Evolutionary conservation across 2,797 vertebrate species (phyloP).

Genomic region (Myripristis murdjan): DNA sequence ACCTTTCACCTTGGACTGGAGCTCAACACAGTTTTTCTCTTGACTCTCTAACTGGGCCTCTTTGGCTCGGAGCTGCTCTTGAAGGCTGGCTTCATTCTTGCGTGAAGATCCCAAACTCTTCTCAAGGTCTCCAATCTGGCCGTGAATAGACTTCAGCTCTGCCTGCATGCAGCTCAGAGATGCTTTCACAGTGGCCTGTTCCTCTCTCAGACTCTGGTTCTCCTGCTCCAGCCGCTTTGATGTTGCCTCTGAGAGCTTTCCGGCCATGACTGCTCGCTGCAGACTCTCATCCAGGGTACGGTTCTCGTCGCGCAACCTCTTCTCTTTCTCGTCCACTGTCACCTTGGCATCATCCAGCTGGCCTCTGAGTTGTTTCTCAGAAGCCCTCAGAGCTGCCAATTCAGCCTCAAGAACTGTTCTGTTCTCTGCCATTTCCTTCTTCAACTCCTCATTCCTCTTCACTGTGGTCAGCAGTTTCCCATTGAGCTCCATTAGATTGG

Average conservation of each 20-base stretch:
- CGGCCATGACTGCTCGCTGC: slow-evolving; percentile 83
- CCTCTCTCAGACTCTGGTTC: slow-evolving; percentile 87
- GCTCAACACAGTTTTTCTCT: slow-evolving; percentile 79
- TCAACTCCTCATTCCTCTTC: slow-evolving; percentile 80
- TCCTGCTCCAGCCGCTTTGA: slow-evolving; percentile 84
- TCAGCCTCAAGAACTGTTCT: slow-evolving; percentile 80
- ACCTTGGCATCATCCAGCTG: slow-evolving; percentile 82
- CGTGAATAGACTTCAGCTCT: slow-evolving; percentile 85
- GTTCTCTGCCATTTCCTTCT: slow-evolving; percentile 78
- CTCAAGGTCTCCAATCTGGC: slow-evolving; percentile 85
- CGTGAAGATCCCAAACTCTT: slow-evolving; percentile 81
- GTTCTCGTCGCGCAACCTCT: slow-evolving; percentile 84
- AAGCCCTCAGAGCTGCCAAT: slow-evolving; percentile 82
- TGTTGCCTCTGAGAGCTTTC: slow-evolving; percentile 80
- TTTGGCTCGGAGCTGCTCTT: slow-evolving; percentile 82
- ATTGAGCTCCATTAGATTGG: slow-evolving; percentile 79
- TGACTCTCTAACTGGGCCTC: slow-evolving; percentile 79
- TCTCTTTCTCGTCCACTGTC: slow-evolving; percentile 87
- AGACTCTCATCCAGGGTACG: slow-evolving; percentile 87
- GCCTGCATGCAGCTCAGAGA: slow-evolving; percentile 84
- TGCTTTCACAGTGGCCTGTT: slow-evolving; percentile 84
- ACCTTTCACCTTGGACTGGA: slow-evolving; percentile 79
- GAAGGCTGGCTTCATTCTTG: slow-evolving; percentile 84
- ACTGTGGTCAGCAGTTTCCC: slow-evolving; percentile 73
- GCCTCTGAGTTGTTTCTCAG: slow-evolving; percentile 87